A percentile compares a stretch with the other conserved stretches of the same genome.
phyloP scores from a whole-genome alignment of 2,797 vertebrate genomes.

The Odontamblyopus rebecca region DNA sequence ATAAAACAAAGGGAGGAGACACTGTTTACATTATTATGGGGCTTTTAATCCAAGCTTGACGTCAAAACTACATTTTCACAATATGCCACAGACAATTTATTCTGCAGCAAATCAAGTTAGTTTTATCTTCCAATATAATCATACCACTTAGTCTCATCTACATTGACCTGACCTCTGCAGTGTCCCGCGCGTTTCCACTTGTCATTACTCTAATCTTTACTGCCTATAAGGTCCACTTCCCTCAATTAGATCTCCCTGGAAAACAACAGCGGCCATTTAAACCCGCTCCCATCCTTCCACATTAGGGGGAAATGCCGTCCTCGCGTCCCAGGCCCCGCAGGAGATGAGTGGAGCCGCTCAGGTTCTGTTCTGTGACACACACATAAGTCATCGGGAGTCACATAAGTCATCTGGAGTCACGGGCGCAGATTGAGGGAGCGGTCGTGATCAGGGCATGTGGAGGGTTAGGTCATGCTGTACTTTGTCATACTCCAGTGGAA shows the following conservation, averaged over 20 bases:
- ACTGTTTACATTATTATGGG: background rate
- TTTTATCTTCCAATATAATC: too few relatives aligned
- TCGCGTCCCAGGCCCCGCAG: constrained; percentile 36
- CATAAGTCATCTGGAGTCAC: background rate
- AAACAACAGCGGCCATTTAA: constrained; percentile 35
- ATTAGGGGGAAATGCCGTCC: constrained; percentile 53
- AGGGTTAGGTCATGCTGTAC: constrained; percentile 15
- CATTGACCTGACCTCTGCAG: constrained; percentile 11
- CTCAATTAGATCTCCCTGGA: constrained; percentile 38
- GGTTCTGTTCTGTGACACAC: background rate
- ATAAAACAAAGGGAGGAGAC: too few relatives aligned
- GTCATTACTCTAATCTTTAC: constrained; percentile 14
- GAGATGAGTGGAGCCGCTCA: constrained; percentile 18
- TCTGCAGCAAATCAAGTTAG: too few relatives aligned
- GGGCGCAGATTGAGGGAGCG: constrained; percentile 32
- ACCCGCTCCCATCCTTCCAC: constrained; percentile 56
- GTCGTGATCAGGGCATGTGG: constrained; percentile 27
- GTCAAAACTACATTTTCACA: background rate
- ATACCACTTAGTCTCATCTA: constrained; percentile 1
- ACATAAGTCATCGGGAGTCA: background rate
- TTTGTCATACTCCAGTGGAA: constrained; percentile 7
- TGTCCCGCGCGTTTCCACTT: constrained; percentile 14
- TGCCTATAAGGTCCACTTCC: constrained; percentile 18
- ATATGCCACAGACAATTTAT: background rate
- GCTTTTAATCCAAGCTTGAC: background rate